A percentile compares a stretch with the other conserved stretches of the same genome.
Conservation (phyloP, 2,888 invertebrate genomes). For the Agriotes lineatus region DNA sequence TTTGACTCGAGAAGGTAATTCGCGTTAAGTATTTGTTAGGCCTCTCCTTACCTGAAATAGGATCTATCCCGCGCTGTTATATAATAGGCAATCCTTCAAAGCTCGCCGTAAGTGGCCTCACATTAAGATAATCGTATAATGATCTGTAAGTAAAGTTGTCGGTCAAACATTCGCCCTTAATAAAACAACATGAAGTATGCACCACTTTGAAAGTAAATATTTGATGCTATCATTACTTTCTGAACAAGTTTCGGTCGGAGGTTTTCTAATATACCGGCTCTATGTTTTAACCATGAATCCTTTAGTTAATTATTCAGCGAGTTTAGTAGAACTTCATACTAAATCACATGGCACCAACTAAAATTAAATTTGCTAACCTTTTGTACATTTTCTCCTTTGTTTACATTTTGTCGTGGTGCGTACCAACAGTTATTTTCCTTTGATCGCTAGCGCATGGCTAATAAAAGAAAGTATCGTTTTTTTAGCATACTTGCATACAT, state of each 20-base stretch:
- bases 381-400: not conserved
- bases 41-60: no score
- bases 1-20: no score
- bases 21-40: no score
- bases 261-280: slow-evolving; percentile 4
- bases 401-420: slow-evolving; percentile 6
- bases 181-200: not conserved
- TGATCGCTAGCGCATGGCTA: no score
- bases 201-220: not conserved
- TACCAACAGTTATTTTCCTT: not conserved
- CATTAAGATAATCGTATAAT: no score
- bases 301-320: slow-evolving; percentile 14
- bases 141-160: not conserved
- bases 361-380: slow-evolving; percentile 16
- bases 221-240: slow-evolving; percentile 4
- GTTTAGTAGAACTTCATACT: slow-evolving; percentile 15
- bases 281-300: slow-evolving; percentile 17
- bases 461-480: no score
- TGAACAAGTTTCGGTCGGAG: not conserved
- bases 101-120: no score
- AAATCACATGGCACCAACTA: slow-evolving; percentile 10
- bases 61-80: no score
- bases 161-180: not conserved
- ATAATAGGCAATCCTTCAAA: no score
- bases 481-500: no score